Base-by-base conservation (phyloP, 2,797 vertebrate genomes). In the Eurystomus glaucurus region DNA sequence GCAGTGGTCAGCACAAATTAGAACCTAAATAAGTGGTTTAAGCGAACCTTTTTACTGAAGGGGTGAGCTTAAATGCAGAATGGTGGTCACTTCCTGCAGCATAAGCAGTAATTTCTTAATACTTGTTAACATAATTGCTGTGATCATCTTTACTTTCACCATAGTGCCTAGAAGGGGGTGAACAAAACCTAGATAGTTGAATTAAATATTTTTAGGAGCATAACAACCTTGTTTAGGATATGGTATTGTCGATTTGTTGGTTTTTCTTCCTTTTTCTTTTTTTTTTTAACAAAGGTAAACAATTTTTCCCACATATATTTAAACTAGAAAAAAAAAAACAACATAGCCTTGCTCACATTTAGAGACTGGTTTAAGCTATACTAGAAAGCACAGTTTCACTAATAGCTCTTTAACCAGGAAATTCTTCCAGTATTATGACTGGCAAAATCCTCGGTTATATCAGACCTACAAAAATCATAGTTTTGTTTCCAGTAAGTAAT, bases 101-200 rank as follows among this genome's bases (percentile, higher is more conserved):
- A 57, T 33, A 93, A 93, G 45, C n/a, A 65, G 12, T 57, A 72
- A 91, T 75, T 93, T 87, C 72, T 65, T 72, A 78, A 64, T 61
- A 22, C 9, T 52, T 45, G 26, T 60, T 45, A 81, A 52, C 17
- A 26, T 52, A 84, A 68, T 57, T 85, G 10, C 41, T 89, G 70
- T 76, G 45, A 75, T 87, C 33, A 54, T 37, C 41, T 82, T 76
- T 81, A 54, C 20, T 81, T 82, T 78, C 23, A 72, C 50, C 12
- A 23, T 14, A 85, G 19, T 39, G 25, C 16, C 31, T 78, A 41
- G 14, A 78, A 84, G 51, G 12, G 8, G n/a, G 66, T 52, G 65
- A 75, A 84, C 1, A 0, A 88, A 88, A 66, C 14, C 20, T 54
- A 50, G 13, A 25, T 1, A 18, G 3, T 16, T 77, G 15, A 15